Conservation (phyloP, 1,140 invertebrate species). For the Lepidurus couesii region DNA sequence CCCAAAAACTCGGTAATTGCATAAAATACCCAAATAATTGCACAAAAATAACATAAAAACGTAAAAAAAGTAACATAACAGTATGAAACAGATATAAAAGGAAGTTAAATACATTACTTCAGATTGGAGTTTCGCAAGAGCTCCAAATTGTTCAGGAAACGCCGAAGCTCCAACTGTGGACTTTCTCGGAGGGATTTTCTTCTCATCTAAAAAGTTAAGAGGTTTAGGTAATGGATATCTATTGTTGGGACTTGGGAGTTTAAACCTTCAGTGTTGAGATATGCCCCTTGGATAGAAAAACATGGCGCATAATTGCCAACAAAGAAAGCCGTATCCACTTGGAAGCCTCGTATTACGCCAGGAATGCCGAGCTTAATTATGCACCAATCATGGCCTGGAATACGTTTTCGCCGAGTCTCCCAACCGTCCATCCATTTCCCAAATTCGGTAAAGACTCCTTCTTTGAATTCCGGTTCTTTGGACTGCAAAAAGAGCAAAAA, state of each 20-base stretch:
- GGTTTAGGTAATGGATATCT: neutral
- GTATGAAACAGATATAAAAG: neutral
- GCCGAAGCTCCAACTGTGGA: slow-evolving; percentile 51
- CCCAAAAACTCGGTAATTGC: neutral
- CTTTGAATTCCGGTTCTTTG: slow-evolving; percentile 53
- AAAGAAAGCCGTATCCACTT: slow-evolving; percentile 60
- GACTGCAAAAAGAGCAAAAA: slow-evolving; percentile 39
- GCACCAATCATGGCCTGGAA: slow-evolving; percentile 59
- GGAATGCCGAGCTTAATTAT: slow-evolving; percentile 53
- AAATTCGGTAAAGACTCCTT: slow-evolving; percentile 56
- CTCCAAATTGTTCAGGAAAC: slow-evolving; percentile 46
- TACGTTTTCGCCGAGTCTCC: slow-evolving; percentile 53
- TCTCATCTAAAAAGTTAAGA: slow-evolving; percentile 47
- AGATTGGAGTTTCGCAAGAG: slow-evolving; percentile 48
- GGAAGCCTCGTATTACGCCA: slow-evolving; percentile 53
- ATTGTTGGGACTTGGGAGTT: neutral
- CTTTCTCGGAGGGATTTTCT: slow-evolving; percentile 47
- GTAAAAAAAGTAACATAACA: neutral
- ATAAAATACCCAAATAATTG: neutral
- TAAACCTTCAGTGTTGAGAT: slow-evolving; percentile 49
- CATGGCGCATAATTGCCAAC: slow-evolving; percentile 60
- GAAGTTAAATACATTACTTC: slow-evolving; percentile 41
- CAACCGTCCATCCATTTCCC: slow-evolving; percentile 69
- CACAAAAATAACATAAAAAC: neutral
- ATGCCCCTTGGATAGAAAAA: slow-evolving; percentile 58